Base-by-base conservation (phyloP, 2,113 vertebrate genomes). In the Sylvia atricapilla region DNA sequence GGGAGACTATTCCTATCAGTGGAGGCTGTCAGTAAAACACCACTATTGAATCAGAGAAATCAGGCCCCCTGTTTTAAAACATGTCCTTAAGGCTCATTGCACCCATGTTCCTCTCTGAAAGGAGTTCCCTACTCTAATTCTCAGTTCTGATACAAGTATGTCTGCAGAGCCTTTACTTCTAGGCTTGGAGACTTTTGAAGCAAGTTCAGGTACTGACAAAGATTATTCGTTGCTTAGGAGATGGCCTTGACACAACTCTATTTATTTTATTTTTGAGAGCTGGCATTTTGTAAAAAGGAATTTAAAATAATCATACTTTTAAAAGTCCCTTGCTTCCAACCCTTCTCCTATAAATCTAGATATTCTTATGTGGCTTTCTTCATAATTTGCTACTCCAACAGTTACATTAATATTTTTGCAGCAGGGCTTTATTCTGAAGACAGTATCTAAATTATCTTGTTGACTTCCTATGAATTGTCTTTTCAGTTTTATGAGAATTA, bases 1-100 rank as follows among this genome's bases (percentile, higher is more conserved):
- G 11, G 28, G 35, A 87, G 9, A 43, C 7, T 53, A 0, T 59
- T 63, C 2, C 0, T 39, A 15, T 28, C 22, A 11, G 18, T 44
- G 44, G 59, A 69, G 33, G 37, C 31, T 77, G 35, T 35, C 2
- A 4, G 35, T 39, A 59, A 70, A 92, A 52, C 31, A 35, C 22
- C 3, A 4, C 22, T 20, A 5, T 1, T 46, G 73, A 86, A 37
- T 28, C 6, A 15, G 15, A 60, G 58, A 78, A 87, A 69, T 44
- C 15, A 63, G 35, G 2, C 8, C 28, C 20, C 41, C 62, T 84
- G 35, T 44, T 89, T 96, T 66, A 22, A 88, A 30, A 58, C 22
- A 15, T 50, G 35, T n/a, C 15, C 14, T 58, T 35, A 44, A 81
- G 31, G 27, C 41, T 87, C 31, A 28, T 23, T 43, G 46, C 37